phyloP scores from a whole-genome alignment of 2,888 invertebrate species.

The Hyles lineata region DNA sequence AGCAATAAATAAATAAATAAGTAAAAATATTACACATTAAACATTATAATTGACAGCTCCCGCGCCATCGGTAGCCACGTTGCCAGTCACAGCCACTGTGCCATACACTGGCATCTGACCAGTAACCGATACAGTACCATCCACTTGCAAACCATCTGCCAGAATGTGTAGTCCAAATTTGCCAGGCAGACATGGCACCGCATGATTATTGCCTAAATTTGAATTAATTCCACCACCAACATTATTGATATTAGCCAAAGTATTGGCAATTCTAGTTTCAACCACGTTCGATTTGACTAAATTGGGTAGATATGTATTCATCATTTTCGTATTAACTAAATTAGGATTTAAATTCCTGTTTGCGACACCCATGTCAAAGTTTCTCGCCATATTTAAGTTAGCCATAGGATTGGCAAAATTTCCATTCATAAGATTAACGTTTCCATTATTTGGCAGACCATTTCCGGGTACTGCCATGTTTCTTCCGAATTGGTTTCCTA shows the following conservation, averaged over 20 bases:
- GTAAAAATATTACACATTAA: not conserved
- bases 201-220: conserved; percentile 18
- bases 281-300: not conserved
- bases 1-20: conserved; percentile 26
- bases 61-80: conserved; percentile 59
- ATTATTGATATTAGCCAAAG: not conserved
- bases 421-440: conserved; percentile 24
- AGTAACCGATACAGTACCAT: conserved; percentile 60
- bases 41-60: conserved; percentile 58
- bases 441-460: conserved; percentile 18
- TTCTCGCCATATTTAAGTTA: conserved; percentile 18
- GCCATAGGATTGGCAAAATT: conserved; percentile 32
- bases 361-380: conserved; percentile 5
- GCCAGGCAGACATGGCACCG: conserved; percentile 8
- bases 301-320: not conserved
- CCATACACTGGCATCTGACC: conserved; percentile 67
- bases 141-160: conserved; percentile 63
- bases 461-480: conserved; percentile 25
- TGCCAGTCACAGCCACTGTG: conserved; percentile 60
- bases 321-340: not conserved
- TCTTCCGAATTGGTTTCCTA: conserved; percentile 29
- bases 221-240: not conserved
- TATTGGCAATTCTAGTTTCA: not conserved
- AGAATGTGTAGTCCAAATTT: conserved; percentile 56
- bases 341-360: conserved; percentile 11